Percentiles rank a stretch among this genome's conserved stretches.
Conservation (phyloP, 2,113 vertebrate genomes). For the Tautogolabrus adspersus region DNA sequence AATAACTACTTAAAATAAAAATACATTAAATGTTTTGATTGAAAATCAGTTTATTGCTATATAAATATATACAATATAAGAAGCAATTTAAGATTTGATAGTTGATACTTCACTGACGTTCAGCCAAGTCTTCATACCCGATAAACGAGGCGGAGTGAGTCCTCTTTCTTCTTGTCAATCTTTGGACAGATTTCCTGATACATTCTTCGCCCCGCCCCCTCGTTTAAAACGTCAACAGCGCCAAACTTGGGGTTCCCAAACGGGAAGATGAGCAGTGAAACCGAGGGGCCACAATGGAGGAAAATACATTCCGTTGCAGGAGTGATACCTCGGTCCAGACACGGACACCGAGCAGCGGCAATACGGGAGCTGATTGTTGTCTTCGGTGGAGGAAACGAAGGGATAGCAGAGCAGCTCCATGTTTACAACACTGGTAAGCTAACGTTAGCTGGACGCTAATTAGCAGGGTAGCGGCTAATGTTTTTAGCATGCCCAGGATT, state of each 20-base stretch:
- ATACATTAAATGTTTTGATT: no score
- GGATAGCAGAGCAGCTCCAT: slow-evolving; percentile 94
- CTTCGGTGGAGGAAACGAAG: slow-evolving; percentile 96
- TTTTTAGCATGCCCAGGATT: slow-evolving; percentile 65
- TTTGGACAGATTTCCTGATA: background rate
- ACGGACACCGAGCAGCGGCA: slow-evolving; percentile 93
- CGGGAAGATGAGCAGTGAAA: slow-evolving; percentile 75
- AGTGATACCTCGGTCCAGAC: slow-evolving; percentile 91
- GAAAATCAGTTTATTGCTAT: no score
- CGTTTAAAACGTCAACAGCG: slow-evolving; percentile 73
- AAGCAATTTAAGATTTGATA: no score
- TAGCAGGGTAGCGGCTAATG: slow-evolving; percentile 59
- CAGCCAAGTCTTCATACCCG: background rate
- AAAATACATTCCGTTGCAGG: slow-evolving; percentile 90
- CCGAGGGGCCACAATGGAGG: slow-evolving; percentile 87
- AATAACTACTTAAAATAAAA: no score
- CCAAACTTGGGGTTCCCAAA: slow-evolving; percentile 55
- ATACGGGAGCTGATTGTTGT: slow-evolving; percentile 93
- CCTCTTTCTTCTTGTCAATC: background rate
- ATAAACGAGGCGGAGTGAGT: slow-evolving; percentile 43
- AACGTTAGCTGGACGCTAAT: slow-evolving; percentile 69
- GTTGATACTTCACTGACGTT: background rate
- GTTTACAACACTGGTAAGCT: slow-evolving; percentile 95
- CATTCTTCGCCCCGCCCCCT: slow-evolving; percentile 31
- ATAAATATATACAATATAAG: no score